Conservation (phyloP, 2,888 invertebrate genomes). For the Drosophila nigricruria region DNA sequence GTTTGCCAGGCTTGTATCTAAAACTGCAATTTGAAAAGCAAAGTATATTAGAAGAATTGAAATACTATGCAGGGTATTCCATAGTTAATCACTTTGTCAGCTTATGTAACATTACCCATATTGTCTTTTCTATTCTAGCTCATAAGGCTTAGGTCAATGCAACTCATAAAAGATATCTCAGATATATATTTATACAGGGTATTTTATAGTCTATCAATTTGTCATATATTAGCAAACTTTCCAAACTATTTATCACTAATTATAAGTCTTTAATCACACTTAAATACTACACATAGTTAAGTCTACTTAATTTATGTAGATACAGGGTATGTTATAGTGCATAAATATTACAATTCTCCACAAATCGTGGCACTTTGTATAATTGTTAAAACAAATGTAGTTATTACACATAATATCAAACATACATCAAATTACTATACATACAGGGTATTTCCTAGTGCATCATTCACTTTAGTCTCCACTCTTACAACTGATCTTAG, state of each 20-base stretch:
- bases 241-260: neutral
- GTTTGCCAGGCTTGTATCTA: too few relatives aligned
- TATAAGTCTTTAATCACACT: neutral
- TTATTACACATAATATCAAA: neutral
- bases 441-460: conserved; percentile 23
- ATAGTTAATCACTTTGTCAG: neutral
- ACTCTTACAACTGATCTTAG: conserved; percentile 38
- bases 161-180: neutral
- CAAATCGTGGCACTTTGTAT: neutral
- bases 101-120: neutral
- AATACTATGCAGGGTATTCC: neutral
- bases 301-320: neutral
- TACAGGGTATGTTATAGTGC: neutral
- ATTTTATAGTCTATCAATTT: neutral
- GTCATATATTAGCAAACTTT: neutral
- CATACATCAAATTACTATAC: accelerated
- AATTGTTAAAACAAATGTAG: too few relatives aligned
- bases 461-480: neutral
- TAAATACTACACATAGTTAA: neutral
- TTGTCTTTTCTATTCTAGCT: neutral
- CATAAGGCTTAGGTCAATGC: neutral
- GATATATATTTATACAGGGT: neutral
- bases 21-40: too few relatives aligned
- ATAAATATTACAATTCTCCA: neutral
- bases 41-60: neutral